Percentiles rank a stretch among this genome's conserved stretches.
Conservation (phyloP, 2,113 vertebrate species). For the Galeopterus variegatus region DNA sequence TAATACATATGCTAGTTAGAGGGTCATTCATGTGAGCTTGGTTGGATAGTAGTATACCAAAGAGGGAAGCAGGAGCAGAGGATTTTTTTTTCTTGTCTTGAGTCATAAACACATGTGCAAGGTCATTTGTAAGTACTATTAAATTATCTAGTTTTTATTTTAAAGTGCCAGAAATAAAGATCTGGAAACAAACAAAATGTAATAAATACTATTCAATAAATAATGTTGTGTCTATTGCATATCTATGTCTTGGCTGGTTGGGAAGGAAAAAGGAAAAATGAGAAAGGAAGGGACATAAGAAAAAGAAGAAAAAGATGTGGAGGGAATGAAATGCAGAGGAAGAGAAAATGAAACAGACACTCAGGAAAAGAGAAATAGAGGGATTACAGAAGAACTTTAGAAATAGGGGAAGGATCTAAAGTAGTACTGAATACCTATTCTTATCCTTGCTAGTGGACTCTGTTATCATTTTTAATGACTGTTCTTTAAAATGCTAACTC, state of each 20-base stretch:
- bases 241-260: conserved; percentile 11
- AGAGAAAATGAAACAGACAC: not conserved
- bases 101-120: conserved; percentile 7
- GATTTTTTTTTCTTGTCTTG: not conserved
- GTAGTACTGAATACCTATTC: not conserved
- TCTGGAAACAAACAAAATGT: conserved; percentile 47
- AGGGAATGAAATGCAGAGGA: conserved; percentile 42
- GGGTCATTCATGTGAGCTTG: not conserved
- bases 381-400: conserved; percentile 36
- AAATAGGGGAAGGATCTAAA: not conserved
- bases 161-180: conserved; percentile 30
- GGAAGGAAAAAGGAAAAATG: not conserved
- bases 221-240: not conserved
- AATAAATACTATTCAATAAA: conserved; percentile 3
- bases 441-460: conserved; percentile 35
- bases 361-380: not conserved
- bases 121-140: conserved; percentile 25
- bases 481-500: conserved; percentile 20
- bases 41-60: not conserved
- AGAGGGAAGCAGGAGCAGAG: not conserved
- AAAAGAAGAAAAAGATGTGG: not conserved
- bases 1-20: not conserved
- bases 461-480: conserved; percentile 49
- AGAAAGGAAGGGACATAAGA: not conserved
- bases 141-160: conserved; percentile 30